Conservation (phyloP, 2,888 invertebrate species). For the Aethes cnicana region DNA sequence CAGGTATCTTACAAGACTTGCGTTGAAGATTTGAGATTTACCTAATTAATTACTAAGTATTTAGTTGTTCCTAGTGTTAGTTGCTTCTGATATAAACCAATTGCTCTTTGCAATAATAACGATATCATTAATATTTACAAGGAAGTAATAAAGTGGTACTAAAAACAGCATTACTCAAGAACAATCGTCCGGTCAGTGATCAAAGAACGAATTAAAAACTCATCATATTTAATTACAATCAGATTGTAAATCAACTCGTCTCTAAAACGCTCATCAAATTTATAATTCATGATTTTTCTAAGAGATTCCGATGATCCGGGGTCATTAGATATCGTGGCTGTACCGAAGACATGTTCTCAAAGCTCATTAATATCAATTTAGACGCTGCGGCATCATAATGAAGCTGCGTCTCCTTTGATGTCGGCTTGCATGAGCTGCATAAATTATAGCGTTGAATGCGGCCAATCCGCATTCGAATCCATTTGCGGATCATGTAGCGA, state of each 20-base stretch:
- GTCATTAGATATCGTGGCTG: constrained; percentile 32
- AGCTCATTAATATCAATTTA: constrained; percentile 50
- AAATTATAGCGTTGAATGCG: constrained; percentile 30
- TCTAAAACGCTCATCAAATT: constrained; percentile 21
- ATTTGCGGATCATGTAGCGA: constrained; percentile 23
- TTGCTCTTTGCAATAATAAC: too few relatives aligned
- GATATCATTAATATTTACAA: too few relatives aligned
- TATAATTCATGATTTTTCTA: constrained; percentile 24
- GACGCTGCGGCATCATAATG: constrained; percentile 57
- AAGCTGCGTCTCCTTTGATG: constrained; percentile 53
- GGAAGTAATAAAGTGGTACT: too few relatives aligned
- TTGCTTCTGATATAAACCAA: too few relatives aligned
- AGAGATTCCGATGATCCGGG: constrained; percentile 13
- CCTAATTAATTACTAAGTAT: too few relatives aligned
- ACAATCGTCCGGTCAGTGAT: constrained; percentile 13
- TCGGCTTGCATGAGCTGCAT: constrained; percentile 32
- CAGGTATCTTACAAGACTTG: constrained; percentile 1
- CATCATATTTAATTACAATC: constrained; percentile 27
- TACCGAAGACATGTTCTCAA: constrained; percentile 40
- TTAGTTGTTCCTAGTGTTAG: too few relatives aligned
- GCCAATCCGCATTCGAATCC: constrained; percentile 22
- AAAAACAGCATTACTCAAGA: constrained; percentile 7
- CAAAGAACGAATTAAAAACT: constrained; percentile 23
- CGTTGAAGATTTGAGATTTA: too few relatives aligned
- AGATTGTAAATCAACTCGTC: constrained; percentile 18